Base-by-base conservation (phyloP, 2,113 vertebrate genomes). In the Passer montanus region DNA sequence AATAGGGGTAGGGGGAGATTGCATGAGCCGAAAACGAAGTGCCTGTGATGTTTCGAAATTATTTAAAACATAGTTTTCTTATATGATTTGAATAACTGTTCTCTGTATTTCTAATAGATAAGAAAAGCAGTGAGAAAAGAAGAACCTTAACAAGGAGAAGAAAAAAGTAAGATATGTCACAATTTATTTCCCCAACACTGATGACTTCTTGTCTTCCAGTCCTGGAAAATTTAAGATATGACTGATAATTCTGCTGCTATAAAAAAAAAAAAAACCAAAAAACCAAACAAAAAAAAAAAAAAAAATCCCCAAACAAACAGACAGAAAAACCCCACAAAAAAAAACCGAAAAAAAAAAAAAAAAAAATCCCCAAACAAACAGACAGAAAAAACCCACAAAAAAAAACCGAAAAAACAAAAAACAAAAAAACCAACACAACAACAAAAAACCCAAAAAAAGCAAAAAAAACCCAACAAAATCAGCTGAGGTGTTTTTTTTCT, bases 401-500 rank as follows among this genome's bases (percentile, higher is more conserved):
- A 37, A 37, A 37, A 37, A n/a, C n/a, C n/a, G n/a, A 37, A 37
- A 37, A 37, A 37, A 37, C 35, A 37, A 37, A 37, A 37, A 37
- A 37, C 7, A 37, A 37, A 37, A 37, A 37, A 37, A 37, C 35
- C 35, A 37, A 37, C 35, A 37, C 35, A 37, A 37, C 35, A 37
- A 37, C 39, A 41, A 41, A 41, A 11, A 41, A 41, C 39, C 10
- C 35, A 39, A 39, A 39, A 10, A 39, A 39, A 37, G 35, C 35
- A 37, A 37, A 37, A 37, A 37, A 37, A 37, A 37, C 7, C 39
- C 12, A 41, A 41, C 12, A 11, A 80, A 2, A 3, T 6, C 28
- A 80, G 7, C 17, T 56, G 23, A 67, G 35, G 3, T 27, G 4
- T 1, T 2, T 5, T 4, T 6, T 8, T 5, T 10, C 1, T 22